These are phyloP conservation scores for Drosophila kambysellisi DNA, from an alignment of 2,888 invertebrate genomes.

Conservation along the genomic window DNA sequence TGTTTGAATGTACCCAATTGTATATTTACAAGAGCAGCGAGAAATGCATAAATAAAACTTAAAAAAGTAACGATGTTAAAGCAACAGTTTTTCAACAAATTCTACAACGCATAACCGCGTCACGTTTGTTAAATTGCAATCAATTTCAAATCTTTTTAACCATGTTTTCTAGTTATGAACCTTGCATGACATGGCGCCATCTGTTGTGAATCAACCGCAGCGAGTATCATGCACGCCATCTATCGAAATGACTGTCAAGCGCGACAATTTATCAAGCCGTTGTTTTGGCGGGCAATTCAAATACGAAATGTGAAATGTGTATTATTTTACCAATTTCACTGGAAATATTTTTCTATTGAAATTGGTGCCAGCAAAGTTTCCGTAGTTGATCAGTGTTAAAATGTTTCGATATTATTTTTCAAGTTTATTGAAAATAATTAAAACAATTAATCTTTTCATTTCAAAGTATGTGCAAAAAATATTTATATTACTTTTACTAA, in stretches of 20 bases:
- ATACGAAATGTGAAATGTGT: background rate
- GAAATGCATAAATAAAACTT: conserved; percentile 66
- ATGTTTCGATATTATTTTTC: background rate
- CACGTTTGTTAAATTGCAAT: background rate
- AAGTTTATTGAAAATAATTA: background rate
- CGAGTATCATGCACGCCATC: background rate
- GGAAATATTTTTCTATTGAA: background rate
- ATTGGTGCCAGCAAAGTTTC: background rate
- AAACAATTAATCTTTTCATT: background rate
- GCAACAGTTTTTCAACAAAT: background rate
- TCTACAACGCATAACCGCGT: background rate
- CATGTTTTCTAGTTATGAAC: background rate
- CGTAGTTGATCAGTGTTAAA: background rate
- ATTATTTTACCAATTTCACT: background rate
- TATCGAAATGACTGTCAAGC: background rate
- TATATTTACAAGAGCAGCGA: conserved; percentile 61
- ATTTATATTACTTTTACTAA: background rate
- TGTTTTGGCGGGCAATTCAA: conserved; percentile 31
- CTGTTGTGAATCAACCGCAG: background rate
- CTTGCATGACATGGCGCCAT: conserved; percentile 15
- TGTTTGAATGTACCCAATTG: conserved; percentile 71
- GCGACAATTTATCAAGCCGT: conserved; percentile 6
- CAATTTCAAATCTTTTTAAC: background rate
- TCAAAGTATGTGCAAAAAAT: background rate
- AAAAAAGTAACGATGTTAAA: conserved; percentile 58